Percentiles rank a stretch among this genome's conserved stretches.
These are phyloP conservation scores for Eurytoma adleriae DNA, from an alignment of 2,888 invertebrate species.

Conservation along the genomic window DNA sequence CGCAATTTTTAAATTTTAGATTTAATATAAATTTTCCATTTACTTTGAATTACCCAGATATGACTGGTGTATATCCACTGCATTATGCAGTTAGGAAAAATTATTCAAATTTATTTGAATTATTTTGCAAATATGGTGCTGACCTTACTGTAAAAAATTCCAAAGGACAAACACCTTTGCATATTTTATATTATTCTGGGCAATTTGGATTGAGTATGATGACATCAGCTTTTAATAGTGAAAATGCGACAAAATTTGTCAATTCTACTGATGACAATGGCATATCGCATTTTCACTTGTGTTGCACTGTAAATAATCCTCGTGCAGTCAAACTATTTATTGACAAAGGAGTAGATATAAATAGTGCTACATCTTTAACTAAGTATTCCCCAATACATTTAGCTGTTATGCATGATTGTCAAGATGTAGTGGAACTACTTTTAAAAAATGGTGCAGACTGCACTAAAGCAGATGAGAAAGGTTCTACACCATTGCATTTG, in stretches of 20 bases:
- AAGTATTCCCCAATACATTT: not conserved
- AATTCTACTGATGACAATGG: conserved; percentile 6
- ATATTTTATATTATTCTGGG: not conserved
- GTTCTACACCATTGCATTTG: conserved; percentile 3
- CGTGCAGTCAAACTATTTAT: not conserved
- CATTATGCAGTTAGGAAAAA: not conserved
- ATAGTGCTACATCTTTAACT: not conserved
- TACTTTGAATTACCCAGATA: not conserved
- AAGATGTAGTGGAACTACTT: not conserved
- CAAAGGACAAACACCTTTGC: not conserved
- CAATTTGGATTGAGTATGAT: no score
- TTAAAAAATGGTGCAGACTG: not conserved
- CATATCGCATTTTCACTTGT: not conserved
- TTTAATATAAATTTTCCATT: not conserved
- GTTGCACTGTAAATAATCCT: not conserved
- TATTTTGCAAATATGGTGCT: not conserved
- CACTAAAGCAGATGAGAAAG: not conserved
- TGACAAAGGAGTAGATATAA: not conserved
- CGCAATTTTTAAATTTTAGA: not conserved
- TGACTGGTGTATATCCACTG: not conserved
- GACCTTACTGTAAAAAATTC: not conserved
- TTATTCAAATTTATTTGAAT: not conserved
- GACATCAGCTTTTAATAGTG: no score
- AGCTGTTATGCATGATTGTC: not conserved
- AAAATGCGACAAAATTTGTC: not conserved